Evolutionary conservation across 2,888 invertebrate species (phyloP).

Genomic region (Sisyra terminalis): DNA sequence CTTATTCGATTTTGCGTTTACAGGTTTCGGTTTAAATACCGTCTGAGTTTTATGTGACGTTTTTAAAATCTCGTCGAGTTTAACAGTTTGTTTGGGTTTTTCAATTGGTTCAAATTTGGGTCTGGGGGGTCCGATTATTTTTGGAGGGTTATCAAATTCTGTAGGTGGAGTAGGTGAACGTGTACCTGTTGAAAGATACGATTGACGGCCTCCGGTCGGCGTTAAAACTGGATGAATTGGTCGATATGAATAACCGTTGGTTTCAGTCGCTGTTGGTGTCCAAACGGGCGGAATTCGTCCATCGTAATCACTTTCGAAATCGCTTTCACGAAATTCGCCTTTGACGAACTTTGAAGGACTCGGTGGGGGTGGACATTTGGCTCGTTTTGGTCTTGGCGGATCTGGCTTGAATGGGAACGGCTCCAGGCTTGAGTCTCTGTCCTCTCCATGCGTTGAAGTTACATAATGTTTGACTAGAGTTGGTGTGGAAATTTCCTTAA

Average conservation of each 20-base stretch:
- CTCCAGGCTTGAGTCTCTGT: constrained; percentile 25
- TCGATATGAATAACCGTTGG: constrained; percentile 33
- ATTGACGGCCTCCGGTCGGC: constrained; percentile 27
- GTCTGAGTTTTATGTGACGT: constrained; percentile 24
- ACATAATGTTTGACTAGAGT: constrained; percentile 31
- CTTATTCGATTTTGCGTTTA: constrained; percentile 24
- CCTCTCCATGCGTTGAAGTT: constrained; percentile 22
- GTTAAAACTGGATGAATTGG: constrained; percentile 39
- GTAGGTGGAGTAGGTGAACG: constrained; percentile 39
- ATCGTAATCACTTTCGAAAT: constrained; percentile 54
- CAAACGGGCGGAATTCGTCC: constrained; percentile 40
- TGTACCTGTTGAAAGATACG: constrained; percentile 27
- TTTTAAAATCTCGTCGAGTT: constrained; percentile 23
- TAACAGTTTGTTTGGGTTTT: constrained; percentile 21
- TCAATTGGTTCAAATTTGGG: constrained; percentile 43
- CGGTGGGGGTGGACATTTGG: constrained; percentile 32
- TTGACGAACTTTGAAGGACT: constrained; percentile 49
- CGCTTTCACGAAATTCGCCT: constrained; percentile 47
- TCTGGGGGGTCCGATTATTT: constrained; percentile 26
- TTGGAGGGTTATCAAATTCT: constrained; percentile 35
- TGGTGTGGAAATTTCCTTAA: constrained; percentile 35
- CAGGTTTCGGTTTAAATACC: constrained; percentile 35
- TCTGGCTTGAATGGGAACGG: constrained; percentile 29
- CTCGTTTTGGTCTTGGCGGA: constrained; percentile 21
- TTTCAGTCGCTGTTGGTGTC: constrained; percentile 34